A percentile compares a stretch with the other conserved stretches of the same genome.
Conservation (phyloP, 2,888 invertebrate species). For the Drosophila yooni region DNA sequence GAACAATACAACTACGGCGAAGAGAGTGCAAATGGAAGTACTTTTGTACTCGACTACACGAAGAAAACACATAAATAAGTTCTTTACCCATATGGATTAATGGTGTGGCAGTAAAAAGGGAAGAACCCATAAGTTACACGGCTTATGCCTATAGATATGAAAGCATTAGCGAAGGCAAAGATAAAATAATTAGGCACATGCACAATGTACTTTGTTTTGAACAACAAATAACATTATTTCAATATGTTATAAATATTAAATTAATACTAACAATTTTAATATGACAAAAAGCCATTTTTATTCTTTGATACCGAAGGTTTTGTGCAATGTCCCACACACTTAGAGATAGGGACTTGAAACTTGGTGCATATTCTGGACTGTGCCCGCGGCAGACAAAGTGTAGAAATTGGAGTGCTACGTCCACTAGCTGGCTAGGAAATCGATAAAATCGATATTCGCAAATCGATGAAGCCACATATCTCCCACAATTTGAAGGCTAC, state of each 20-base stretch:
- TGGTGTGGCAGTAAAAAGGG: conserved; percentile 4
- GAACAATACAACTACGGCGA: conserved; percentile 22
- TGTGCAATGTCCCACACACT: no score
- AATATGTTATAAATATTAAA: background rate
- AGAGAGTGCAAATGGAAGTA: background rate
- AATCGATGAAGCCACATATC: no score
- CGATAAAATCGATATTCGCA: no score
- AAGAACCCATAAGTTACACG: conserved; percentile 17
- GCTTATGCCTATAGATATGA: background rate
- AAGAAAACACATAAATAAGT: conserved; percentile 40
- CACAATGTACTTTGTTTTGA: background rate
- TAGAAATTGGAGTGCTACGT: no score
- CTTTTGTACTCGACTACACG: conserved; percentile 11
- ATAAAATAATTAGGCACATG: background rate
- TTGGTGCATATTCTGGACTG: no score
- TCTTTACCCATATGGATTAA: conserved; percentile 41
- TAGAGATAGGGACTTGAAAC: no score
- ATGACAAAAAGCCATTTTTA: background rate
- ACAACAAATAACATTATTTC: background rate
- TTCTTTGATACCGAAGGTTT: no score
- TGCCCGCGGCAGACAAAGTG: no score
- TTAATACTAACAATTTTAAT: background rate
- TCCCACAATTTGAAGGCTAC: no score
- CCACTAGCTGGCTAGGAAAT: no score
- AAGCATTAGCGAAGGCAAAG: background rate